Conservation (phyloP, 2,113 vertebrate genomes). For the Leptosomus discolor region DNA sequence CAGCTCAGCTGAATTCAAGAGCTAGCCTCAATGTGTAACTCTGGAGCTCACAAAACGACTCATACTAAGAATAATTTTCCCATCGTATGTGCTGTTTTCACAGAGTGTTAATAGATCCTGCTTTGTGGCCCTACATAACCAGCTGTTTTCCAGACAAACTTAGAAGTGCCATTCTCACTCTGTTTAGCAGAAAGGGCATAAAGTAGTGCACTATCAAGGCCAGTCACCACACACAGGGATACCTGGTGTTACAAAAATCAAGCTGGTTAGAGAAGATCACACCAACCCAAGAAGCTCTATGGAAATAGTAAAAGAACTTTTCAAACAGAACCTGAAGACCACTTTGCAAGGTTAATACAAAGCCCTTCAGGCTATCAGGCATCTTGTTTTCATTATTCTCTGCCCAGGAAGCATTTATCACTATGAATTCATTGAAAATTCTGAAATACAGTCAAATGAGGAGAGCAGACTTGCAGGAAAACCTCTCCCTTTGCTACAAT, state of each 20-base stretch:
- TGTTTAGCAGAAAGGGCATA: not conserved
- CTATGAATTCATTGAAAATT: constrained; percentile 22
- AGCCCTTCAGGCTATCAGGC: not conserved
- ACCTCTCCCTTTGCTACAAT: constrained; percentile 5
- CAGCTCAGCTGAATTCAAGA: not conserved
- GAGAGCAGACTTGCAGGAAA: constrained; percentile 4
- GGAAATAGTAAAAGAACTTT: not conserved
- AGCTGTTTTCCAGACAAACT: not conserved
- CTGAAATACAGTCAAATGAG: not conserved
- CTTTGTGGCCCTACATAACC: not conserved
- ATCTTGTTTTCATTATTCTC: not conserved
- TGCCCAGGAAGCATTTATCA: constrained; percentile 24
- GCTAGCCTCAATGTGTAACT: not conserved
- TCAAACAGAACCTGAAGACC: not conserved
- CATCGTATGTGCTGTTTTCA: not conserved
- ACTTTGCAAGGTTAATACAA: not conserved
- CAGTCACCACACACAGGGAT: not conserved
- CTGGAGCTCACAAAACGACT: not conserved
- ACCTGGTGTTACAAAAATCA: not conserved
- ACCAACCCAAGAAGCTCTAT: not conserved
- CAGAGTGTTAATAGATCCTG: not conserved
- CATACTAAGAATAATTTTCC: constrained; percentile 16
- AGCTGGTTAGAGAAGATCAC: not conserved
- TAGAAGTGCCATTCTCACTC: not conserved
- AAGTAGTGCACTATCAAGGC: not conserved